Percentiles rank a stretch among this genome's conserved stretches.
These are phyloP conservation scores for Geophilus truncorum DNA, from an alignment of 2,888 invertebrate genomes.

Conservation along the genomic window DNA sequence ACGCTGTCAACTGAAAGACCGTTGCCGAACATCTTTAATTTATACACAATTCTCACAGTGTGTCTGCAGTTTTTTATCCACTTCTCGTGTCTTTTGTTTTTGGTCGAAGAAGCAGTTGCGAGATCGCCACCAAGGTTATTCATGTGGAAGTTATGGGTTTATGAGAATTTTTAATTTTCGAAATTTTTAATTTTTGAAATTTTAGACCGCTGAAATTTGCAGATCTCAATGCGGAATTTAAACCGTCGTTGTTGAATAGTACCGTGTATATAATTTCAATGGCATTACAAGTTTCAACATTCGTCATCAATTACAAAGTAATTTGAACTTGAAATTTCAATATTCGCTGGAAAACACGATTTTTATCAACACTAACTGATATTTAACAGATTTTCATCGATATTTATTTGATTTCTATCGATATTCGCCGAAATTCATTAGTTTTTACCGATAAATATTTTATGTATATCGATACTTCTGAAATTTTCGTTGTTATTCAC, in stretches of 20 bases:
- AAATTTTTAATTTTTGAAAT: conserved; percentile 36
- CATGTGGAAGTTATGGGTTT: not conserved
- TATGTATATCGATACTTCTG: too few relatives aligned
- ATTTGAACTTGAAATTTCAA: too few relatives aligned
- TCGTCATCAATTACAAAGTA: conserved; percentile 98
- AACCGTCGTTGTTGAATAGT: conserved; percentile 91
- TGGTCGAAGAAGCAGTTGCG: conserved; percentile 74
- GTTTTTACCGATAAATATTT: too few relatives aligned
- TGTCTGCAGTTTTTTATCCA: conserved; percentile 91
- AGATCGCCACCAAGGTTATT: conserved; percentile 58
- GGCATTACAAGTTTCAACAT: conserved; percentile 94
- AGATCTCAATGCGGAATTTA: conserved; percentile 77
- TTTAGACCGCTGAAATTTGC: conserved; percentile 41
- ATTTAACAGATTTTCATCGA: too few relatives aligned
- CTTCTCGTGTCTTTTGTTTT: conserved; percentile 80
- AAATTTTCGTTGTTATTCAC: too few relatives aligned
- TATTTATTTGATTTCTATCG: too few relatives aligned
- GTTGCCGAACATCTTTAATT: conserved; percentile 95
- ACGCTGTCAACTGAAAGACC: conserved; percentile 89
- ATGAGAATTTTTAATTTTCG: conserved; percentile 32
- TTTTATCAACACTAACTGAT: too few relatives aligned
- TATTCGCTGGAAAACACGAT: too few relatives aligned
- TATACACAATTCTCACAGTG: conserved; percentile 94
- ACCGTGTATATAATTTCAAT: conserved; percentile 98
- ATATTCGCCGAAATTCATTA: too few relatives aligned